Percentiles rank a stretch among this genome's conserved stretches.
phyloP scores from a whole-genome alignment of 35 echinoderm and acorn worm species.

The Acanthaster planci region DNA sequence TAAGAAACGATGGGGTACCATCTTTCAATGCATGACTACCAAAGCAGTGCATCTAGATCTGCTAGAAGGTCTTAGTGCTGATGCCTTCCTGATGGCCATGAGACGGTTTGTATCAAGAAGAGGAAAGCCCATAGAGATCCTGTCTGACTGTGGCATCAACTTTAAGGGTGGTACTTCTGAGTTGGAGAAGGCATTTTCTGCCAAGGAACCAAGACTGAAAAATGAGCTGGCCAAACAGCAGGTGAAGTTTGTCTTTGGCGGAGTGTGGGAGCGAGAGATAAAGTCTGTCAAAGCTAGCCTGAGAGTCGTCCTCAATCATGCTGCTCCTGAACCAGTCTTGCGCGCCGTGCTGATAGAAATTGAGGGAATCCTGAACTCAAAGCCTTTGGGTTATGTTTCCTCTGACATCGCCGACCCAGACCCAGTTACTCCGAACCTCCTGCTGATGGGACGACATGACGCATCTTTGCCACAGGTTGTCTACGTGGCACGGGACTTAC shows the following conservation, averaged over 20 bases:
- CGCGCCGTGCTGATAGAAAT: too few species aligned
- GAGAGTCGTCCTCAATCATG: too few species aligned
- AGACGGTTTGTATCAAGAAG: conserved; percentile 41
- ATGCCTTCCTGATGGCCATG: conserved; percentile 46
- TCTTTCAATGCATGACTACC: conserved; percentile 62
- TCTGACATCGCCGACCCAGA: too few species aligned
- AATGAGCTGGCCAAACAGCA: neutral
- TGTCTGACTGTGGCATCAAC: conserved; percentile 55
- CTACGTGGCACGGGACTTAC: too few species aligned
- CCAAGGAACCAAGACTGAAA: neutral
- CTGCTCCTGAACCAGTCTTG: too few species aligned
- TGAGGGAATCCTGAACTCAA: too few species aligned
- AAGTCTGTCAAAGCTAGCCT: too few species aligned
- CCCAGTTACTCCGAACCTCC: too few species aligned
- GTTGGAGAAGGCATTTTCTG: conserved; percentile 24
- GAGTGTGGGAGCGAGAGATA: too few species aligned
- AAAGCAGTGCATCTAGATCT: conserved; percentile 51
- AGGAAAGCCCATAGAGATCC: conserved; percentile 7
- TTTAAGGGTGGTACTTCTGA: conserved; percentile 38
- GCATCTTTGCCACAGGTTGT: too few species aligned
- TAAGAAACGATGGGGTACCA: conserved; percentile 47
- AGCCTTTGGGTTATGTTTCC: too few species aligned
- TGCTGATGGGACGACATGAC: too few species aligned
- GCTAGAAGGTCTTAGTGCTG: neutral
- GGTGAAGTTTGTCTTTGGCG: neutral